Conservation (phyloP, 2,888 invertebrate species). For the Hydropsyche betteni region DNA sequence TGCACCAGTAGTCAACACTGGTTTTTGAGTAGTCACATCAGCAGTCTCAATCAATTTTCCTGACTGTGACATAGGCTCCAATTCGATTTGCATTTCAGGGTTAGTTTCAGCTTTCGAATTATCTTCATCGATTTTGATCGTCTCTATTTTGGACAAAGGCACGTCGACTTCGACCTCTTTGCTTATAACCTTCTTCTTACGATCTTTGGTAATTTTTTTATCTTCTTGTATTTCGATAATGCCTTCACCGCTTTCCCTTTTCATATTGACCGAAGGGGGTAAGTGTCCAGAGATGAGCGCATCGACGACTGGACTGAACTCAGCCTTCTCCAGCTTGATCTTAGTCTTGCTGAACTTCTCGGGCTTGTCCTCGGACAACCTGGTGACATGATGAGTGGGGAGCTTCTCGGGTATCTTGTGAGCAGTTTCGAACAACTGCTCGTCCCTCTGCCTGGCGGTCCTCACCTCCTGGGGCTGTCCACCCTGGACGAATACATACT, state of each 20-base stretch:
- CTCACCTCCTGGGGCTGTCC: conserved; percentile 63
- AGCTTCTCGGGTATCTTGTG: conserved; percentile 74
- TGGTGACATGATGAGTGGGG: conserved; percentile 57
- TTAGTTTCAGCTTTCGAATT: conserved; percentile 61
- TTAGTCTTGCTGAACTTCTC: conserved; percentile 46
- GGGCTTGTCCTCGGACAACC: conserved; percentile 46
- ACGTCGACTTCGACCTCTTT: conserved; percentile 62
- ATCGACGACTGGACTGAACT: conserved; percentile 41
- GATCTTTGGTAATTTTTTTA: conserved; percentile 59
- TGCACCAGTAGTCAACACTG: conserved; percentile 66
- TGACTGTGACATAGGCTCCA: conserved; percentile 64
- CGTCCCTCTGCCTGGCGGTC: conserved; percentile 52
- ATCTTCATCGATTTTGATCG: conserved; percentile 65
- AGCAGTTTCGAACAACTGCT: conserved; percentile 71
- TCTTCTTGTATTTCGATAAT: conserved; percentile 65
- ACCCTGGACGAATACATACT: conserved; percentile 72
- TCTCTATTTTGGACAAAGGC: conserved; percentile 63
- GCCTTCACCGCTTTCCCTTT: conserved; percentile 61
- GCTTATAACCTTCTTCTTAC: conserved; percentile 59
- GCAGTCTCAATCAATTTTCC: conserved; percentile 60
- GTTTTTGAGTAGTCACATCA: conserved; percentile 66
- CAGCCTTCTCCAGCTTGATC: conserved; percentile 43
- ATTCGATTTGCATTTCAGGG: conserved; percentile 61
- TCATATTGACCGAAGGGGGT: conserved; percentile 51
- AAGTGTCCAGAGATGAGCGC: conserved; percentile 41